These are phyloP conservation scores for Halictus ligatus DNA, from an alignment of 2,888 invertebrate genomes.

Conservation along the genomic window DNA sequence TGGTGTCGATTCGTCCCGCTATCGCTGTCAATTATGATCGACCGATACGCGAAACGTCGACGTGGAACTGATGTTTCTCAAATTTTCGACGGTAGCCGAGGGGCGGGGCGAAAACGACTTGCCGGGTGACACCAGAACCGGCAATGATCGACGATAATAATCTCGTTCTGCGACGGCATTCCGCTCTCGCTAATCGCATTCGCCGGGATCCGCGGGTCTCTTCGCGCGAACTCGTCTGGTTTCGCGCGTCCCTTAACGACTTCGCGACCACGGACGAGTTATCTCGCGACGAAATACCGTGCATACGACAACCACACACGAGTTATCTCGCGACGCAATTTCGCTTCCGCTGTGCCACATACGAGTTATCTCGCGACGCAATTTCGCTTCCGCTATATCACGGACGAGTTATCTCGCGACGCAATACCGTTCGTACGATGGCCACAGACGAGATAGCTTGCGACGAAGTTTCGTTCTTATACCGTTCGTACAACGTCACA, in stretches of 20 bases:
- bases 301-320: no score
- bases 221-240: background rate
- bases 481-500: no score
- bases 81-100: background rate
- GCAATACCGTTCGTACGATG: no score
- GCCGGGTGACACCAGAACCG: conserved; percentile 34
- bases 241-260: conserved; percentile 1
- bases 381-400: no score
- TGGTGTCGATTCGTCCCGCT: background rate
- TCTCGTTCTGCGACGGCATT: conserved; percentile 30
- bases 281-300: no score
- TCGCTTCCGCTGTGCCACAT: no score
- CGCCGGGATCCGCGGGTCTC: conserved; percentile 3
- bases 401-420: no score
- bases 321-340: no score
- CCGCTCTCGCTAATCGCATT: conserved; percentile 32
- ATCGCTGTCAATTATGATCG: conserved; percentile 7
- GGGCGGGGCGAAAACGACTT: conserved; percentile 1
- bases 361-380: no score
- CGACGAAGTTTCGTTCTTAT: no score
- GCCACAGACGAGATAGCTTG: no score
- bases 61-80: background rate
- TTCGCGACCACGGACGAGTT: no score
- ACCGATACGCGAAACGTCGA: background rate
- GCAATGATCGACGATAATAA: conserved; percentile 44